These are phyloP conservation scores for Matsumyia berberina DNA, from an alignment of 2,888 invertebrate genomes.

Conservation along the genomic window DNA sequence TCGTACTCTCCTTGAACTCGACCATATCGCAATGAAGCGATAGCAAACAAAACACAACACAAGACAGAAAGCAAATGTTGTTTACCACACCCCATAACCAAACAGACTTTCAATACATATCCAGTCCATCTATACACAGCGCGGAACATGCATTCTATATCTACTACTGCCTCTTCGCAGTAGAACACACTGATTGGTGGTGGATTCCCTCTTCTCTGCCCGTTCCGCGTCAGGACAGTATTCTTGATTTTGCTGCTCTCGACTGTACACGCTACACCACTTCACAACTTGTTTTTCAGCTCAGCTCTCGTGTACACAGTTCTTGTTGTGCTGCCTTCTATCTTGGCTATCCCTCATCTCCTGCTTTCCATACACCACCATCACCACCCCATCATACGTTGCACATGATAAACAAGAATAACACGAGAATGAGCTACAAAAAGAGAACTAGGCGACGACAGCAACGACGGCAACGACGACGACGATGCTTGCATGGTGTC, in stretches of 20 bases:
- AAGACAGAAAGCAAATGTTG: slow-evolving; percentile 49
- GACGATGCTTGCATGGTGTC: slow-evolving; percentile 36
- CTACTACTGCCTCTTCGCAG: slow-evolving; percentile 2
- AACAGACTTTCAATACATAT: slow-evolving; percentile 36
- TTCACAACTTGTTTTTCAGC: slow-evolving; percentile 50
- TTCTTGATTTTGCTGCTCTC: slow-evolving; percentile 38
- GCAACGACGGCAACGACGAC: slow-evolving; percentile 22
- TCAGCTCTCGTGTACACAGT: slow-evolving; percentile 22
- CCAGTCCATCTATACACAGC: slow-evolving; percentile 22
- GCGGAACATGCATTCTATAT: slow-evolving; percentile 4
- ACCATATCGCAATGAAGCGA: slow-evolving; percentile 43
- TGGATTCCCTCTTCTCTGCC: not conserved
- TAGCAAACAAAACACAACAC: slow-evolving; percentile 17
- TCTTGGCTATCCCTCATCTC: slow-evolving; percentile 4
- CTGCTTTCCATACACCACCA: not conserved
- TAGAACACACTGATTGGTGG: slow-evolving; percentile 7
- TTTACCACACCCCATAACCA: slow-evolving; percentile 51
- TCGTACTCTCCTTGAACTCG: slow-evolving; percentile 60
- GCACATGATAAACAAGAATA: slow-evolving; percentile 34
- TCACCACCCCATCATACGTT: slow-evolving; percentile 3
- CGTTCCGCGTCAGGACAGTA: slow-evolving; percentile 9
- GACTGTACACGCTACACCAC: slow-evolving; percentile 23
- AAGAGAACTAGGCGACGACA: slow-evolving; percentile 45
- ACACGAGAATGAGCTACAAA: slow-evolving; percentile 34
- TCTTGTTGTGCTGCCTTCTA: slow-evolving; percentile 44